Conservation (phyloP, 2,888 invertebrate species). For the Dione juno region DNA sequence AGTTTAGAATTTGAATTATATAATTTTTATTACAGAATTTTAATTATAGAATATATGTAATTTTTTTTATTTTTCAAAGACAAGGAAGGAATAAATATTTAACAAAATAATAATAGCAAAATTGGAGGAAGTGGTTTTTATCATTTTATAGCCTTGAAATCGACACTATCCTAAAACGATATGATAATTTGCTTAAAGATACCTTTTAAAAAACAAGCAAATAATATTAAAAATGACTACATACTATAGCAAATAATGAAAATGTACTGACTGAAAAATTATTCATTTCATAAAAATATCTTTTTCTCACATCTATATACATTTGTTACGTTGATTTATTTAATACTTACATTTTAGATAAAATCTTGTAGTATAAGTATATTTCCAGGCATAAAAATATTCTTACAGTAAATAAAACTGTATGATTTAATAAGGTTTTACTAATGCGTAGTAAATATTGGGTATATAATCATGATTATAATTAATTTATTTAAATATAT, state of each 20-base stretch:
- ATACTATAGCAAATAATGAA: not conserved
- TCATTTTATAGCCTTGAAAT: slow-evolving; percentile 11
- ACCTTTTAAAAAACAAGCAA: not conserved
- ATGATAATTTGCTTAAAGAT: not conserved
- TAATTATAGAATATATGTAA: too few species aligned
- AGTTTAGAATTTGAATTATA: too few species aligned
- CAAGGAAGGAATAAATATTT: too few species aligned
- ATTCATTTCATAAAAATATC: not conserved
- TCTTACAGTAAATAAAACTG: not conserved
- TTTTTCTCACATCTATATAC: too few species aligned
- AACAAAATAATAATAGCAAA: not conserved
- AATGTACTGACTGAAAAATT: not conserved
- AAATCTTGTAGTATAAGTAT: not conserved
- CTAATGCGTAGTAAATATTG: slow-evolving; percentile 15
- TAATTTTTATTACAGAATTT: too few species aligned
- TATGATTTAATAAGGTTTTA: not conserved
- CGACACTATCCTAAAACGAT: not conserved
- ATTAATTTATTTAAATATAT: slow-evolving; percentile 19
- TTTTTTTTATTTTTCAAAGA: too few species aligned
- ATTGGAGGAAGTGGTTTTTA: not conserved
- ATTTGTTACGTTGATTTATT: not conserved
- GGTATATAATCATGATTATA: slow-evolving; percentile 13
- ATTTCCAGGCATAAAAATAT: not conserved
- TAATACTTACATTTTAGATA: slow-evolving; percentile 15
- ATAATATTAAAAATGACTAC: not conserved